Evolutionary conservation across 1,140 invertebrate species (phyloP).

Genomic region (Pissodes strobi): DNA sequence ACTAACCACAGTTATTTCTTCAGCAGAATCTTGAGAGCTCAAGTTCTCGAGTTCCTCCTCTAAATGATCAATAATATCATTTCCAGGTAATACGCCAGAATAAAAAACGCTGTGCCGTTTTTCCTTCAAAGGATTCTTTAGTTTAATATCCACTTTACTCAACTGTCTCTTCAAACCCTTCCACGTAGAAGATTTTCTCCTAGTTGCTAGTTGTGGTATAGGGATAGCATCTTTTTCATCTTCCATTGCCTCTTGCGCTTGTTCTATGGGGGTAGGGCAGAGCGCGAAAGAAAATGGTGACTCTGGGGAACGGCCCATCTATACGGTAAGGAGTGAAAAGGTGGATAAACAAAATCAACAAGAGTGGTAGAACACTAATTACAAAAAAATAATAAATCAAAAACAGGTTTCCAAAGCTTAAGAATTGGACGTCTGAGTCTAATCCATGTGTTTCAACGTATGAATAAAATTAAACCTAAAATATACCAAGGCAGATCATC

Average conservation of each 20-base stretch:
- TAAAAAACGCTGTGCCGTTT: slow-evolving; percentile 55
- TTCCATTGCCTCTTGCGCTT: slow-evolving; percentile 47
- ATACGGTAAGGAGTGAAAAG: slow-evolving; percentile 10
- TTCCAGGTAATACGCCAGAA: slow-evolving; percentile 44
- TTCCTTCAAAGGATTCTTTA: slow-evolving; percentile 62
- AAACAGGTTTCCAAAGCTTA: no score
- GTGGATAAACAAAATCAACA: no score
- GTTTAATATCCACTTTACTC: slow-evolving; percentile 78
- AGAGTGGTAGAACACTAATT: no score
- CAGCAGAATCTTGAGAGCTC: slow-evolving; percentile 46
- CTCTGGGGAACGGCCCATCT: slow-evolving; percentile 54
- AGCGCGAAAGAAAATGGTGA: slow-evolving; percentile 49
- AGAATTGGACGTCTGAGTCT: no score
- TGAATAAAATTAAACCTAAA: no score
- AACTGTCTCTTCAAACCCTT: slow-evolving; percentile 78
- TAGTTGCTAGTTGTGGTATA: slow-evolving; percentile 33
- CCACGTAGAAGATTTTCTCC: slow-evolving; percentile 68
- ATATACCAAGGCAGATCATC: no score
- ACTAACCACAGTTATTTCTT: slow-evolving; percentile 51
- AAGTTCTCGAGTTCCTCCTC: slow-evolving; percentile 41
- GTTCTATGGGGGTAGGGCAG: slow-evolving; percentile 55
- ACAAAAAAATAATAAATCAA: no score
- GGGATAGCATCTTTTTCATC: slow-evolving; percentile 44
- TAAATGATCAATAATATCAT: slow-evolving; percentile 36
- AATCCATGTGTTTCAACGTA: no score